Evolutionary conservation across 2,888 invertebrate genomes (phyloP).

Genomic region (Macropis europaea): DNA sequence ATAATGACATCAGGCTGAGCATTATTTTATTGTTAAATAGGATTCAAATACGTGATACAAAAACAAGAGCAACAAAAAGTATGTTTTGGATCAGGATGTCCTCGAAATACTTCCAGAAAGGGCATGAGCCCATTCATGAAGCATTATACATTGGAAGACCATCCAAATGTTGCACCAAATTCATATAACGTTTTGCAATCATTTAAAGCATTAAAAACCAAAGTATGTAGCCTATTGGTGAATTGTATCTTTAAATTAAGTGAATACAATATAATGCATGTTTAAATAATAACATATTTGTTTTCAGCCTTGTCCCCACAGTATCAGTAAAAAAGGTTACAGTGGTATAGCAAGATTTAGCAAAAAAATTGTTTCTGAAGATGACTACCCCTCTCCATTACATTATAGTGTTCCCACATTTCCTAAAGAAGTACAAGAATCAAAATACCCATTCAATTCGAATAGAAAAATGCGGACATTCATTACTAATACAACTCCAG

Average conservation of each 20-base stretch:
- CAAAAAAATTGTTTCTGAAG: slow-evolving; percentile 23
- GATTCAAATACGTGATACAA: slow-evolving; percentile 68
- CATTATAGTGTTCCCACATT: slow-evolving; percentile 58
- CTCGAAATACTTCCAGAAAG: slow-evolving; percentile 66
- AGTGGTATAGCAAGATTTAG: slow-evolving; percentile 68
- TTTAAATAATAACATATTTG: slow-evolving; percentile 1
- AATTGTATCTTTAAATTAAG: neutral
- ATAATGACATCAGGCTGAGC: neutral
- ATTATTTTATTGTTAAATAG: slow-evolving; percentile 44
- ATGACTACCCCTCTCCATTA: slow-evolving; percentile 68
- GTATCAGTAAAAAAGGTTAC: slow-evolving; percentile 72
- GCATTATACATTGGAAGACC: slow-evolving; percentile 63
- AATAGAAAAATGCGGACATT: slow-evolving; percentile 56
- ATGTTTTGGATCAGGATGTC: slow-evolving; percentile 73
- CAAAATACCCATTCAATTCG: slow-evolving; percentile 64
- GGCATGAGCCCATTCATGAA: slow-evolving; percentile 71
- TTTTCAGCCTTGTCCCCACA: slow-evolving; percentile 65
- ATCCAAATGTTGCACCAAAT: slow-evolving; percentile 67
- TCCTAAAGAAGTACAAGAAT: slow-evolving; percentile 49
- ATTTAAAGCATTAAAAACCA: slow-evolving; percentile 65
- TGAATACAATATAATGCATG: neutral
- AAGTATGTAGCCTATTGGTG: slow-evolving; percentile 50
- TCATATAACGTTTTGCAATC: slow-evolving; percentile 67
- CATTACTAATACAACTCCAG: slow-evolving; percentile 65
- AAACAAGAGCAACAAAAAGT: slow-evolving; percentile 68